Percentiles rank a stretch among this genome's conserved stretches.
phyloP scores from a whole-genome alignment of 2,113 vertebrate species.

The Onychorhynchus coronatus region DNA sequence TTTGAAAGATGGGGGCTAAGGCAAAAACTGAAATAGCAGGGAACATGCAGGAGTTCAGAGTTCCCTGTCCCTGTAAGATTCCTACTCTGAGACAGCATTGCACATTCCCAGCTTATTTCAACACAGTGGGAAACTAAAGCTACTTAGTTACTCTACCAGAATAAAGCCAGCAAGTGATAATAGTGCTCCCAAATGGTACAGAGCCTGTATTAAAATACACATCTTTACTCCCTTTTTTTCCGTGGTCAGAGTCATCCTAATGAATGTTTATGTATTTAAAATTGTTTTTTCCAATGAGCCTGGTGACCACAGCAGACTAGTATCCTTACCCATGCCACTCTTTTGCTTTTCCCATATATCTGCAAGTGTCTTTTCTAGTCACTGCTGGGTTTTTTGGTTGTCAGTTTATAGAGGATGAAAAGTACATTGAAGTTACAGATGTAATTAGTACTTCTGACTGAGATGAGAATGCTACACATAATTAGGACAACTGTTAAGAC shows the following conservation, averaged over 20 bases:
- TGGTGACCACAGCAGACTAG: not conserved
- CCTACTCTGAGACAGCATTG: not conserved
- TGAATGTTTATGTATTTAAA: not conserved
- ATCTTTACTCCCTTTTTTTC: not conserved
- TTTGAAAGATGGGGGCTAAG: not conserved
- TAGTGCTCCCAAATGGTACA: not conserved
- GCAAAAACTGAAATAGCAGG: not conserved
- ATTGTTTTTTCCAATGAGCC: not conserved
- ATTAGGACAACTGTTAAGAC: not conserved
- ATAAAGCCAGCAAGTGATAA: not conserved
- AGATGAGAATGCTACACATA: not conserved
- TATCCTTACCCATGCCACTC: not conserved
- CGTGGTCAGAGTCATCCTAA: not conserved
- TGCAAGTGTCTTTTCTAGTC: not conserved
- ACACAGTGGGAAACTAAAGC: not conserved
- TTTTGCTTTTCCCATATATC: not conserved
- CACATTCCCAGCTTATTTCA: not conserved
- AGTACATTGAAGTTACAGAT: not conserved
- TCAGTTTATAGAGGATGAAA: not conserved
- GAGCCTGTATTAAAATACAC: not conserved
- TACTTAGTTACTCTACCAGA: not conserved
- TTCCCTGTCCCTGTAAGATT: not conserved
- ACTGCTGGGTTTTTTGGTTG: not conserved
- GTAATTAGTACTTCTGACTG: not conserved
- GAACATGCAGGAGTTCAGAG: accelerated